Conservation (phyloP, 2,888 invertebrate species). For the Clostera curtula region DNA sequence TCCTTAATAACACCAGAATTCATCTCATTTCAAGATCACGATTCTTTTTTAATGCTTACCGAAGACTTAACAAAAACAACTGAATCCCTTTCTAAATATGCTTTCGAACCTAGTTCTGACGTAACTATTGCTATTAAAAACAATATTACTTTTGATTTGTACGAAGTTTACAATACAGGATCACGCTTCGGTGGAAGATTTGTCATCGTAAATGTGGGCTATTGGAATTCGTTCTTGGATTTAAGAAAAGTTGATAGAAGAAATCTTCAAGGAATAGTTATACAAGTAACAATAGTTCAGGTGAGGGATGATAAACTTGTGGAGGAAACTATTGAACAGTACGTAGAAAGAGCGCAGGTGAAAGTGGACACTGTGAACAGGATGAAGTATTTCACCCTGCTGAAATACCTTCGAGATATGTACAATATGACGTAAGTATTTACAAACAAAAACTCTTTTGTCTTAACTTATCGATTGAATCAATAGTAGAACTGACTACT, state of each 20-base stretch:
- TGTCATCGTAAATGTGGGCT: conserved; percentile 61
- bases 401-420: conserved; percentile 75
- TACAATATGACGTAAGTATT: conserved; percentile 78
- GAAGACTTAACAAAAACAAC: conserved; percentile 28
- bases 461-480: too few relatives aligned
- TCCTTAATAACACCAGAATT: conserved; percentile 23
- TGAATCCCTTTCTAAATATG: conserved; percentile 37
- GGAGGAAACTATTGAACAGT: conserved; percentile 62
- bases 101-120: conserved; percentile 63
- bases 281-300: conserved; percentile 72
- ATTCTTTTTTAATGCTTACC: conserved; percentile 53
- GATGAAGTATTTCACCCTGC: conserved; percentile 75
- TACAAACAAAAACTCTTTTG: too few relatives aligned
- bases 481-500: too few relatives aligned
- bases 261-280: conserved; percentile 70
- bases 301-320: conserved; percentile 36
- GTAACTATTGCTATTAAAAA: conserved; percentile 40
- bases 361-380: conserved; percentile 78
- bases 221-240: conserved; percentile 47
- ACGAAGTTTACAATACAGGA: conserved; percentile 74
- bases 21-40: too few relatives aligned
- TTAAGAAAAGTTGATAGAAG: conserved; percentile 50
- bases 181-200: conserved; percentile 66
- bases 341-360: conserved; percentile 56
- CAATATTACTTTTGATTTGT: conserved; percentile 32